Base-by-base conservation (phyloP, 2,113 vertebrate species). In the Orthochromis indermauri region DNA sequence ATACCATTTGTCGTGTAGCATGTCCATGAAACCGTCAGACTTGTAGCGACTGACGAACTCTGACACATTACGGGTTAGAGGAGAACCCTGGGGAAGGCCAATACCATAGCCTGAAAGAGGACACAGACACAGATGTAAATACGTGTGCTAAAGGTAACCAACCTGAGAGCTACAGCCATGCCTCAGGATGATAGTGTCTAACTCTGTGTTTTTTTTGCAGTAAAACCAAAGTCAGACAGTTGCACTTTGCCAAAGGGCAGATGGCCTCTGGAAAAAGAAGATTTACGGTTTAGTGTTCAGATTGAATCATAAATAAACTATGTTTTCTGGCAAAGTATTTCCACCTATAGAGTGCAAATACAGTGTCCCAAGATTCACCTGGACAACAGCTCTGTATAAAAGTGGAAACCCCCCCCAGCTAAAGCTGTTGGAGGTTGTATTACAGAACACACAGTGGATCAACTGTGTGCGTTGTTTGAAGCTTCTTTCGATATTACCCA, bases 1-100 rank as follows among this genome's bases (percentile, higher is more conserved):
- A 92, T 99, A 99, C 98, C 98, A 99, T 93, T 99, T 99, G 97
- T 99, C 98, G 0, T 99, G 98, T 6, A 99, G 96, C 93, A 97
- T 97, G 93, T 99, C 98, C 98, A 99, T 99, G 95, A 98, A 98
- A 49, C 98, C 98, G 0, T 98, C 97, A 1, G 98, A 99, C 94
- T 99, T 99, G 96, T 99, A 99, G 37, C 98, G 97, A 93, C 98
- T 98, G 91, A 99, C 97, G 7, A 98, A 96, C 88, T 99, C 98
- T 0, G 98, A 99, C 90, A 99, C 97, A 37, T 99, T 99, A 40
- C 97, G 97, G 79, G 98, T 98, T 83, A 99, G 92, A 0, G 96
- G 97, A 84, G 98, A 99, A 91, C 97, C 98, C 85, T 98, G 98
- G 12, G 98, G 97, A 83, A 99, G 97, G 40, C 98, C 98, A 87